Evolutionary conservation across 2,888 invertebrate species (phyloP), one percentile per base, ranked within the genome.

Genomic region (Myopa tessellatipennis): DNA sequence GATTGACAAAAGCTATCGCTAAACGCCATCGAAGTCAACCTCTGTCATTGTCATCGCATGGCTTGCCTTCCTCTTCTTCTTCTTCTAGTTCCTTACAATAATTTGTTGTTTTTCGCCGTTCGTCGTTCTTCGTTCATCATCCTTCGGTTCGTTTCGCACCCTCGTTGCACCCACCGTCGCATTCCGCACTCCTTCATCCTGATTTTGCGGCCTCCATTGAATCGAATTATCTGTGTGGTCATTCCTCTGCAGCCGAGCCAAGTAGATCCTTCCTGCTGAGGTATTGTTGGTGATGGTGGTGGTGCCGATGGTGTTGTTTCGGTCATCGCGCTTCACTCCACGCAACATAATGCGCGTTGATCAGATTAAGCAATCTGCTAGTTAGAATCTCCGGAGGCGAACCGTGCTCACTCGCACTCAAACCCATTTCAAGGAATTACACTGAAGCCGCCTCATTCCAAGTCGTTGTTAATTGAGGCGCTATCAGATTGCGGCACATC

Each of bases 1-100:
- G 74, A 74, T 74, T 74, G 58, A n/a, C 55, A 67, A 16, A 74
- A 55, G 5, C 67, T 74, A 74, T 74, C 74, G 55, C 36, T 18
- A 52, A 34, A 67, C 67, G 38, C 67, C 55, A 74, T 74, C 74
- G 40, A 40, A 61, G 63, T 38, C 60, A 60, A 72, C 40, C 26
- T 61, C 61, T 38, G 40, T 18, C 61, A 61, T 10, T 50, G n/a
- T 14, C 36, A 14, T 58, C 67, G 36, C 18, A 3, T 26, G 26
- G n/a, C 61, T 26, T 63, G n/a, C 34, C n/a, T n/a, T 26, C 26
- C 2, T 63, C 61, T 14, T 4, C 26, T 26, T 4, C 34, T 34
- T 34, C 18, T 34, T 63, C 2, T 18, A 26, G 12, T 26, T 63
- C 34, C 10, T 65, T 7, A 4, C 16, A 16, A 55, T 55, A 16